Evolutionary conservation across 2,113 vertebrate genomes (phyloP), one percentile per base, ranked within the genome.

Genomic region (Nestor notabilis): DNA sequence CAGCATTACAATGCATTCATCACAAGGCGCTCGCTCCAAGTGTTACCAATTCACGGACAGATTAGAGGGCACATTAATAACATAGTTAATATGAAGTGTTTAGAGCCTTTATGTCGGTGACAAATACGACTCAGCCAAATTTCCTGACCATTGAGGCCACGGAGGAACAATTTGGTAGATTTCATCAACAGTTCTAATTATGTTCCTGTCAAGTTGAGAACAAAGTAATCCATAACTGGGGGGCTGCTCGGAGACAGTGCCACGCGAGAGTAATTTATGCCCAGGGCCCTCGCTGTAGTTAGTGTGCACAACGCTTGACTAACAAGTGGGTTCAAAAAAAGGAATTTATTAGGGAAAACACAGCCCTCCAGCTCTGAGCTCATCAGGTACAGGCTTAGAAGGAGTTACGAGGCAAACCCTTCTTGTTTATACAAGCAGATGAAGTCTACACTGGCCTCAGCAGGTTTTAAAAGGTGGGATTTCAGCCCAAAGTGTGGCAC

Each of bases 101-200:
- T 97, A 98, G 98, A 98, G 97, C 98, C 97, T 97, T 97, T 98
- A 94, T 96, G 15, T 95, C 90, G 63, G 98, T 99, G 98, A 99
- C 98, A 98, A 99, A 99, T 99, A 98, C 96, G 96, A 98, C 98
- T 98, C 97, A 97, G 98, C 98, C 98, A 97, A 98, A 98, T 98
- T 98, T 98, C 98, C 98, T 98, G 98, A 98, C 98, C 98, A 98
- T 95, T 94, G 98, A 98, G 98, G 98, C 98, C 99, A 98, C 97
- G 88, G 97, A 99, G 98, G 98, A 98, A 99, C 98, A 99, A 99
- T 99, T 98, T 98, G 98, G 98, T 98, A 99, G 99, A 99, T 99
- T 99, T 99, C 99, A 99, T 99, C 99, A 99, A 99, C 98, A 98
- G 98, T 98, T 99, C 98, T 99, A 99, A 99, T 99, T 99, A 99